Evolutionary conservation across 2,797 vertebrate species (phyloP).

Genomic region (Centropyge bicolor): DNA sequence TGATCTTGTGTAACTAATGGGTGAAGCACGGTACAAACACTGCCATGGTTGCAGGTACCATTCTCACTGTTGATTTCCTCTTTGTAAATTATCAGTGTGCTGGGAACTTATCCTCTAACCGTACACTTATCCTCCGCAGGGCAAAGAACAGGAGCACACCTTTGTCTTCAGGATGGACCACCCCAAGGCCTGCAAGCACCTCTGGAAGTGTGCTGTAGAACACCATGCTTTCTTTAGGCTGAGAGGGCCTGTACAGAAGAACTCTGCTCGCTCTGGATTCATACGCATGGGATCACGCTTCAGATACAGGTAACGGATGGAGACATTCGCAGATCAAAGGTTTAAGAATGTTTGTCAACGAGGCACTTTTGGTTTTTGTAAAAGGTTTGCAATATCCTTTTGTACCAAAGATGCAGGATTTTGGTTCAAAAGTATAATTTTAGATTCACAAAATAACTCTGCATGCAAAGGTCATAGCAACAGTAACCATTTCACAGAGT

Average conservation of each 20-base stretch:
- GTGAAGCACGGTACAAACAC: not conserved
- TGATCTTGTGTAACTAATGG: not conserved
- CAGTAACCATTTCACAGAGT: not conserved
- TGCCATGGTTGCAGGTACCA: too few species aligned
- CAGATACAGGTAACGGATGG: slow-evolving; percentile 91
- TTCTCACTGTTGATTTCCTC: not conserved
- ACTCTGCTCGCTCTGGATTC: slow-evolving; percentile 90
- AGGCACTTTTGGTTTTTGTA: not conserved
- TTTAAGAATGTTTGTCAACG: not conserved
- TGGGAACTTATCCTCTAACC: not conserved
- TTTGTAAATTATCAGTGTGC: not conserved
- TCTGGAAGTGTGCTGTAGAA: slow-evolving; percentile 99
- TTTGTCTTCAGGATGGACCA: slow-evolving; percentile 98
- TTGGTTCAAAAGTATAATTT: not conserved
- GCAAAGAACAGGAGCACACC: slow-evolving; percentile 98
- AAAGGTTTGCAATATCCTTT: not conserved
- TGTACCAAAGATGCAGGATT: not conserved
- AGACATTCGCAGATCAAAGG: not conserved
- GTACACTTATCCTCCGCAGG: slow-evolving; percentile 78
- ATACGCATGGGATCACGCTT: slow-evolving; percentile 98
- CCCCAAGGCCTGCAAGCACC: slow-evolving; percentile 98
- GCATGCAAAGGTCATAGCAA: not conserved
- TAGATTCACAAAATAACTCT: not conserved
- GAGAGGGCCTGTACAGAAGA: slow-evolving; percentile 94
- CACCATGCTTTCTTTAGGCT: slow-evolving; percentile 99